Base-by-base conservation (phyloP, 2,797 vertebrate species). In the Arremon brunneinucha region DNA sequence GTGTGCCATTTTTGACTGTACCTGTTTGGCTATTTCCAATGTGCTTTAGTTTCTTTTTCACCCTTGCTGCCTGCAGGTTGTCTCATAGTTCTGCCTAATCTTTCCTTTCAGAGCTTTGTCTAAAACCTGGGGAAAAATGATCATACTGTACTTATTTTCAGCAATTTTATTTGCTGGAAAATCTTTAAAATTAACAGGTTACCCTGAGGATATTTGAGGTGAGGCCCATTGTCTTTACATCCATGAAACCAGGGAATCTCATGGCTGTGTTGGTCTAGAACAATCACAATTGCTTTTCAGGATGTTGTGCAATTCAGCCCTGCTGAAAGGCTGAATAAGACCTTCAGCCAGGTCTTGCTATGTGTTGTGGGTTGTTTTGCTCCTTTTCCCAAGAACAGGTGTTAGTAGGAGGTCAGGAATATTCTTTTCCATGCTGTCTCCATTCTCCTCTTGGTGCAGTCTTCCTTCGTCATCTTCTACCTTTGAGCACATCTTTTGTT, bases 401-500 rank as follows among this genome's bases (percentile, higher is more conserved):
- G 47, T 41, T 52, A 37, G 67, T 12, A 62, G 55, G 43, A 88
- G 70, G 17, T 86, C 63, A 79, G 85, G 67, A 79, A 68, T 65
- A 26, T 35, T 50, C 47, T 67, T 75, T 79, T 67, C 93, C 39
- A 9, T 39, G 27, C 68, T 39, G 37, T 72, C 62, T 94, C 35
- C 35, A 5, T 82, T 88, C 77, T 91, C 28, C 41, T 94, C 50
- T 75, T 69, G 63, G 56, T 92, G 80, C 70, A 78, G 41, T 84
- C 86, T 90, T 91, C 77, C 63, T 95, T 95, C 4, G 21, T 95
- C 95, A 89, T 95, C 91, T 89, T 74, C 87, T 93, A 95, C 83
- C 77, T 93, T 94, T 60, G 65, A 92, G 83, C 3, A 6, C 70
- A 72, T 90, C 83, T 93, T 93, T 94, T 91, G 92, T 92, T 93